Evolutionary conservation across 2,113 vertebrate genomes (phyloP).

Genomic region (Perca fluviatilis): DNA sequence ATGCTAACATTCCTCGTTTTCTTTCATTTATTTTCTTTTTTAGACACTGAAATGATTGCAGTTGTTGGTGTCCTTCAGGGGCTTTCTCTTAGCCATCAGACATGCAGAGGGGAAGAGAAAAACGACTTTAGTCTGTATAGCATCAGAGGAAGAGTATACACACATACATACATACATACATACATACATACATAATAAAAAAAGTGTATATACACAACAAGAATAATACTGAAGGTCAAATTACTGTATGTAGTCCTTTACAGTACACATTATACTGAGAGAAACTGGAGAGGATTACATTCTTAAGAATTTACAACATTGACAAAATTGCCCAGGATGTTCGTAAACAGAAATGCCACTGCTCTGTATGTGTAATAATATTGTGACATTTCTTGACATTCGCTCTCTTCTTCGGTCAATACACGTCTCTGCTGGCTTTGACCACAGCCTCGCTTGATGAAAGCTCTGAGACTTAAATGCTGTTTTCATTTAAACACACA

Average conservation of each 20-base stretch:
- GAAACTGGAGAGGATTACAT: neutral
- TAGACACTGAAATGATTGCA: conserved; percentile 31
- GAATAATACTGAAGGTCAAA: neutral
- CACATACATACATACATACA: too few species aligned
- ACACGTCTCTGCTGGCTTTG: conserved; percentile 18
- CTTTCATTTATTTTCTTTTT: conserved; percentile 7
- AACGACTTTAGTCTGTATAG: conserved; percentile 2
- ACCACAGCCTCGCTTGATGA: conserved; percentile 34
- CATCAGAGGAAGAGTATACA: neutral
- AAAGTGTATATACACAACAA: neutral
- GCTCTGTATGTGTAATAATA: conserved; percentile 22
- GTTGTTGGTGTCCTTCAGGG: conserved; percentile 53
- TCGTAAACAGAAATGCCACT: conserved; percentile 17
- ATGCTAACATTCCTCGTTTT: conserved; percentile 27
- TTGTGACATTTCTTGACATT: conserved; percentile 54
- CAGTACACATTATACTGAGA: neutral
- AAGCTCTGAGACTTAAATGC: conserved; percentile 30
- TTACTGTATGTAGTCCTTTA: neutral
- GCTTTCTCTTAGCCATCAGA: conserved; percentile 14
- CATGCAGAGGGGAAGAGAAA: neutral
- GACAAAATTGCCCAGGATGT: conserved; percentile 7
- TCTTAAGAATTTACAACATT: neutral
- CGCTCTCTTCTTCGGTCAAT: conserved; percentile 45
- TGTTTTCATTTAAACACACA: conserved; percentile 37
- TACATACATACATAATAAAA: neutral